Base-by-base conservation (phyloP, 2,113 vertebrate species). In the Hypanus sabinus region DNA sequence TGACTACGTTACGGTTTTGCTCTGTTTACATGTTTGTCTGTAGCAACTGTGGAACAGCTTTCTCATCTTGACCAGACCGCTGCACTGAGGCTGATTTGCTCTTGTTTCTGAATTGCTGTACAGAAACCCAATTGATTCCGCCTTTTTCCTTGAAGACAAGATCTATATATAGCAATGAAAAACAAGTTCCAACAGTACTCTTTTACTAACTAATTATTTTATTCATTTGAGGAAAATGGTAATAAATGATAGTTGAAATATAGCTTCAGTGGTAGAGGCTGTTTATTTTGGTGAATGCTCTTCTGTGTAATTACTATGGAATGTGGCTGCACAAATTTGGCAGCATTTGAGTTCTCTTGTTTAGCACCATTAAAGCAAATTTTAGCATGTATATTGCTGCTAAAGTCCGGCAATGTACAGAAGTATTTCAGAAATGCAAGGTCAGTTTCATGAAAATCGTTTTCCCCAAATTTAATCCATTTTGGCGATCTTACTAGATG, bases 321-420 rank as follows among this genome's bases (percentile, higher is more conserved):
- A 93, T 93, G 57, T 16, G 85, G 12, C 57, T 88, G 85, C 60
- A 65, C 30, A 33, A 33, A 65, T 88, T 88, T 88, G 85, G 85
- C 57, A 88, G 57, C 57, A 65, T 30, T 88, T 88, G 30, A 60
- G 5, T 88, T 76, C 24, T 60, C 57, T 62, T 87, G 55, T 16
- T 87, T 30, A 62, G 9, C 46, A 83, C 46, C 55, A 65, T 85
- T 83, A 38, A 81, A 22, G 46, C 68, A 73, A 73, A 22, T 73
- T 20, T 73, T 73, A 73, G 18, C 20, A 22, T 24, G 20, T 22
- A 87, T 60, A 30, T 87, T 30, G 55, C 2, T 70, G 68, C 91
- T 93, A 55, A 93, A 55, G 71, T 73, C 55, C 22, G 27, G 91
- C 91, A 90, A n/a, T 93, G 36, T 38, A 71, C 55, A 93, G 38